Base-by-base conservation (phyloP, 1,140 invertebrate species). In the Drosophila bipectinata region DNA sequence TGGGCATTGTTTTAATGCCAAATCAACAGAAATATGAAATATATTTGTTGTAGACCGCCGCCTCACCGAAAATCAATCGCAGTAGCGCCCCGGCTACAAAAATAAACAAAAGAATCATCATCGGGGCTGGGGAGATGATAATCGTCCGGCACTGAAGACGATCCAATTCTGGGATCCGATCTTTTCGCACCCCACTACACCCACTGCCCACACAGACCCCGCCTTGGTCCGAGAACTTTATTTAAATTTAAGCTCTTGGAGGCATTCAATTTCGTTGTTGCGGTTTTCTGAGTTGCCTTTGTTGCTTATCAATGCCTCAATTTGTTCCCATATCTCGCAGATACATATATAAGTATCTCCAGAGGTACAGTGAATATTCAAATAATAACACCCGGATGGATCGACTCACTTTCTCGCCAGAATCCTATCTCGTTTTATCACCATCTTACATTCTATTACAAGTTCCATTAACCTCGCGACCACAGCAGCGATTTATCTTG, bases 1-100 rank as follows among this genome's bases (percentile, higher is more conserved):
- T 67, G 60, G 63, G 63, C 34, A 52, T 63, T 67, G 68, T 83
- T 69, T 85, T 67, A 85, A 77, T 85, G 81, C 81, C 54, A 77
- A 85, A 80, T 81, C 81, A 67, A 73, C 64, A 85, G 51, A 77
- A 76, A 64, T 64, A 48, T 53, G 60, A 47, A 67, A 77, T 74
- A 77, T 74, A 85, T 85, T 72, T 49, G 41, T 69, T 62, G 63
- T 53, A 37, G 41, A 44, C 12, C 9, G 8, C 12, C 9, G 8
- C 56, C 63, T 54, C 75, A 68, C 59, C 24, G 55, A 64, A 81
- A 81, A 81, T 77, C 59, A 81, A 81, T 81, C 59, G 67, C 52
- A 18, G 18, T 18, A 18, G 1, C 18, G 18, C 18, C 18, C 18
- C 18, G 18, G 47, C 47, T 30, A 52, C 0, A 24, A 67, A 64